phyloP scores from a whole-genome alignment of 2,797 vertebrate genomes.

The Lutjanus argentimaculatus region DNA sequence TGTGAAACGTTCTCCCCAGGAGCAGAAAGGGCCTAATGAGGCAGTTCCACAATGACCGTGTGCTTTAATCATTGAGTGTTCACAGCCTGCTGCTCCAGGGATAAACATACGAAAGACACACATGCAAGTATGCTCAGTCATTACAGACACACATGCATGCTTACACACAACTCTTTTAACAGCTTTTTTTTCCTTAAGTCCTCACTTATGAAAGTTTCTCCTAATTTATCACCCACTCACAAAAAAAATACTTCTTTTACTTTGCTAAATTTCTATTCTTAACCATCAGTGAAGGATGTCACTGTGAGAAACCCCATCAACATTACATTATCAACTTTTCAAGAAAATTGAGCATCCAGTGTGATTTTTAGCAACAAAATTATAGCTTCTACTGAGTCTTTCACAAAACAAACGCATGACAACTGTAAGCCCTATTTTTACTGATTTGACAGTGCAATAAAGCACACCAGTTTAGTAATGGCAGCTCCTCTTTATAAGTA shows the following conservation, averaged over 20 bases:
- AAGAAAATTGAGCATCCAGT: background rate
- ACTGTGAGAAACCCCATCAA: background rate
- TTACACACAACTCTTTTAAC: background rate
- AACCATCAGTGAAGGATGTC: background rate
- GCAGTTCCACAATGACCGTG: conserved; percentile 32
- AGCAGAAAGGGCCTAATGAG: conserved; percentile 60
- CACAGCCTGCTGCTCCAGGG: conserved; percentile 9
- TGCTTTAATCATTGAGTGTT: conserved; percentile 36
- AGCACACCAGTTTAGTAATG: background rate
- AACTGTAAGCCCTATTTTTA: background rate
- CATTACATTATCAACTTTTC: conserved; percentile 5
- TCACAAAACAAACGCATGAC: background rate
- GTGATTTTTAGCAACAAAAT: background rate
- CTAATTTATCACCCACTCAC: background rate
- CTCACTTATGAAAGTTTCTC: conserved; percentile 6
- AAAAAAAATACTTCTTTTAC: conserved; percentile 6
- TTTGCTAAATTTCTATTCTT: conserved; percentile 1
- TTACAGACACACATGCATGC: background rate
- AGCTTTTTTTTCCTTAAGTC: background rate
- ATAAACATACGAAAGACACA: conserved; percentile 22
- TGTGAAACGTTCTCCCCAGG: conserved; percentile 36
- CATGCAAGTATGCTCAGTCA: background rate
- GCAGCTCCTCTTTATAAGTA: background rate
- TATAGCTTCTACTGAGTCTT: background rate
- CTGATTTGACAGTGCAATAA: background rate